These are phyloP conservation scores for Lasioglossum villosulum DNA, from an alignment of 2,888 invertebrate genomes.

Conservation along the genomic window DNA sequence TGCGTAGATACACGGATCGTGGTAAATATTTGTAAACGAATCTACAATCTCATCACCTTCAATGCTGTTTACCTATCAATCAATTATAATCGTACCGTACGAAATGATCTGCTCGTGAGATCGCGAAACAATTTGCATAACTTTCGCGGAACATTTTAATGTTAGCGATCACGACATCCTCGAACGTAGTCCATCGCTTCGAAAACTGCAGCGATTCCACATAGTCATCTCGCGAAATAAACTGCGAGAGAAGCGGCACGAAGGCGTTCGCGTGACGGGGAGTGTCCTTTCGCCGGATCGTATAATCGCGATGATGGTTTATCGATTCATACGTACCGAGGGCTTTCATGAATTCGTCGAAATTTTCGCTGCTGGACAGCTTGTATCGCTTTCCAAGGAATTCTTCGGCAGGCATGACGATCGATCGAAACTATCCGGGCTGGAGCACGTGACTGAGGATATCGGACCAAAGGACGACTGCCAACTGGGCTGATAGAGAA, in stretches of 20 bases:
- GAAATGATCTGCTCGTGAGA: background rate
- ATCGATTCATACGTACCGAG: slow-evolving; percentile 88
- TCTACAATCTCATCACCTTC: background rate
- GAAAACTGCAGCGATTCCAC: background rate
- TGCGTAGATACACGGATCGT: background rate
- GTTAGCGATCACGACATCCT: background rate
- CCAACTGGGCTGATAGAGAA: background rate
- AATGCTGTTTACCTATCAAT: background rate
- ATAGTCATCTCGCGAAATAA: background rate
- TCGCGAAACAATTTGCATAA: background rate
- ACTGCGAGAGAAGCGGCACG: background rate
- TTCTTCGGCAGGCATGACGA: slow-evolving; percentile 73
- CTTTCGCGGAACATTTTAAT: no score
- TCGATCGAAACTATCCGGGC: slow-evolving; percentile 42
- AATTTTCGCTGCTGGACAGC: slow-evolving; percentile 91
- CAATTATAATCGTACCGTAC: background rate
- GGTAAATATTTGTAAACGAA: background rate
- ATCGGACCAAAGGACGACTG: slow-evolving; percentile 31
- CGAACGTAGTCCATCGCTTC: background rate
- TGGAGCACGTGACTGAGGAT: slow-evolving; percentile 50
- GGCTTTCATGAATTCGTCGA: slow-evolving; percentile 95
- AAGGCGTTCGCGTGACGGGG: background rate
- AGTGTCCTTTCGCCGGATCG: background rate
- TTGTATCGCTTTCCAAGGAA: slow-evolving; percentile 92
- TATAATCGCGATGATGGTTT: background rate